Conservation (phyloP, 2,113 vertebrate species). For the Hyaena hyaena region DNA sequence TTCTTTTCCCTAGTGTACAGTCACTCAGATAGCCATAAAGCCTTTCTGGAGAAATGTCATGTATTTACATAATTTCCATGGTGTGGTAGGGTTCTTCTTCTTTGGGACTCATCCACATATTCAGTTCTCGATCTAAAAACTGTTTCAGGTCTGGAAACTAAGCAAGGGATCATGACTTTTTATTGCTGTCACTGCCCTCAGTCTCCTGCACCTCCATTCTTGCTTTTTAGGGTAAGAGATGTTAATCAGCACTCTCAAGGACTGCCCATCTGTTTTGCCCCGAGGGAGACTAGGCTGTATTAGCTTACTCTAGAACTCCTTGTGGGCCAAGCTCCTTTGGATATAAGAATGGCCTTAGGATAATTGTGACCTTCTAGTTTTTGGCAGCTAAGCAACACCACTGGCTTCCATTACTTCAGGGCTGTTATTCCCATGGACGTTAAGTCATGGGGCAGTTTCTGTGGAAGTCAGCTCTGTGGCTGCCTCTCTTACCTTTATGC, state of each 20-base stretch:
- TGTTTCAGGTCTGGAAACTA: not conserved
- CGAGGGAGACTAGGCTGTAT: not conserved
- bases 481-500: not conserved
- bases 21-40: not conserved
- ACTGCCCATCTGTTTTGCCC: not conserved
- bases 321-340: not conserved
- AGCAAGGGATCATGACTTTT: not conserved
- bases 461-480: not conserved
- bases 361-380: slow-evolving; percentile 36
- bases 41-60: not conserved
- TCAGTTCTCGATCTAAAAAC: not conserved
- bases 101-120: not conserved
- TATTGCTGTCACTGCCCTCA: not conserved
- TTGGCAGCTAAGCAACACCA: slow-evolving; percentile 6
- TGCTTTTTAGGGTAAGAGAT: not conserved
- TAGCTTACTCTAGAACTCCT: slow-evolving; percentile 4
- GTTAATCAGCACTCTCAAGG: slow-evolving; percentile 12
- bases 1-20: not conserved
- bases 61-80: not conserved
- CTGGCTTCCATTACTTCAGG: not conserved
- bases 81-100: not conserved
- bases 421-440: not conserved
- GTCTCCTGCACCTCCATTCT: not conserved
- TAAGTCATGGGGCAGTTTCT: not conserved
- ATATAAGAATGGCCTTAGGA: not conserved